phyloP scores from a whole-genome alignment of 1,140 invertebrate species.

The Zaprionus capensis region DNA sequence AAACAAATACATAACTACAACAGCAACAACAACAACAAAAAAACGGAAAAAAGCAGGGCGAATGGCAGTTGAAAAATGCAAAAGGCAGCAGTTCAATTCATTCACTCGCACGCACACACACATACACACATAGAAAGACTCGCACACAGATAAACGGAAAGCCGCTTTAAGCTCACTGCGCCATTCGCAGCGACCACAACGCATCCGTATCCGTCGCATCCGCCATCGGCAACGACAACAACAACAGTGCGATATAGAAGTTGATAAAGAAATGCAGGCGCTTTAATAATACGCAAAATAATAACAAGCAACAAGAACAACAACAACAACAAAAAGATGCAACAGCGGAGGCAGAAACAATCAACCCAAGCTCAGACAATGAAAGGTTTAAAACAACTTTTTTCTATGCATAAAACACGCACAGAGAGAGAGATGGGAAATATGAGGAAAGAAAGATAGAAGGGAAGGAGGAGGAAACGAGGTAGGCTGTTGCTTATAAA shows the following conservation, averaged over 20 bases:
- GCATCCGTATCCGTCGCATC: constrained; percentile 62
- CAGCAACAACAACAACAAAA: constrained; percentile 20
- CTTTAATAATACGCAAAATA: constrained; percentile 79
- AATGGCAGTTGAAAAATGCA: constrained; percentile 66
- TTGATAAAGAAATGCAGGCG: constrained; percentile 72
- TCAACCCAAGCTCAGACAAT: constrained; percentile 64
- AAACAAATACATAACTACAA: constrained; percentile 16
- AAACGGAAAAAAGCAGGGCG: constrained; percentile 8
- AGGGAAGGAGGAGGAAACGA: not conserved
- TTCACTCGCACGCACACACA: constrained; percentile 46
- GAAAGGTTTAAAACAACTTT: constrained; percentile 53
- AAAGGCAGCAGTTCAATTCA: constrained; percentile 68
- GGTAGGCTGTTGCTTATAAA: constrained; percentile 36
- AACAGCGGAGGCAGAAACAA: constrained; percentile 54
- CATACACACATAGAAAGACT: not conserved
- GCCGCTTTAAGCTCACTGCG: constrained; percentile 62
- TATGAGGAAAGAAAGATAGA: not conserved
- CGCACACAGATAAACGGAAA: constrained; percentile 42
- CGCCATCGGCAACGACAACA: constrained; percentile 31
- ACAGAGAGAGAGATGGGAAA: not conserved
- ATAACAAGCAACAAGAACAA: constrained; percentile 61
- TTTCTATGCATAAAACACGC: constrained; percentile 28
- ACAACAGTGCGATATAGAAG: constrained; percentile 47
- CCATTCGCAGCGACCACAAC: constrained; percentile 33
- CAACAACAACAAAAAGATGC: constrained; percentile 32